Base-by-base conservation (phyloP, 2,888 invertebrate genomes). In the Pantelozetes paolii region DNA sequence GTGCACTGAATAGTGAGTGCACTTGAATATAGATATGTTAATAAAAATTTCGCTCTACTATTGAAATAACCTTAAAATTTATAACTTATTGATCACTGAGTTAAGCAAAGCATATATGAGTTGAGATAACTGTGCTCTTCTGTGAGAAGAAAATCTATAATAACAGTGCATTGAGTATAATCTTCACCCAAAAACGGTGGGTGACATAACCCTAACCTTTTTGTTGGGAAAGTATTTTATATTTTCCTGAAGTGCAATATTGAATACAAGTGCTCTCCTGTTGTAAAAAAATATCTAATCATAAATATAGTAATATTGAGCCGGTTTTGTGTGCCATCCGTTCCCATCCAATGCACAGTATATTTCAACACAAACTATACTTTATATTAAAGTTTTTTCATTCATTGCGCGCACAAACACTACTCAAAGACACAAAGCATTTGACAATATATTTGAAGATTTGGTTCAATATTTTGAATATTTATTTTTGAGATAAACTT, bases 231-330 rank as follows among this genome's bases (percentile, higher is more conserved):
- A 50, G n/a, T 18, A 45, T 45, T n/a, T 8, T 50, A 6, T 8
- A 50, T 8, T 18, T 57, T 48, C 15, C 2, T 57, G 57, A 57
- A 57, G 30, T 28, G 57, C 57, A 57, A 57, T 57, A 57, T 57
- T 28, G 30, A 26, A 15, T 57, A 28, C 15, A 57, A 57, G 57
- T 26, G 57, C 57, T 57, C 57, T 57, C 57, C 57, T 57, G 57
- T 57, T 57, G 57, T 13, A 23, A 54, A 42, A 48, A 48, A 48
- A 48, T 48, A 48, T n/a, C 48, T 57, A 28, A 13, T 28, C 57
- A 28, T 9, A 13, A 23, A 54, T 54, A 26, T 54, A 54, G 6
- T 11, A 26, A 57, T 23, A 13, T 1, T 8, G 23, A 26, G 23
- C 6, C 30, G 11, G 11, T 57, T 8, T 20, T 50, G 50, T 50